Evolutionary conservation across 2,113 vertebrate species (phyloP).

Genomic region (Otocyon megalotis): DNA sequence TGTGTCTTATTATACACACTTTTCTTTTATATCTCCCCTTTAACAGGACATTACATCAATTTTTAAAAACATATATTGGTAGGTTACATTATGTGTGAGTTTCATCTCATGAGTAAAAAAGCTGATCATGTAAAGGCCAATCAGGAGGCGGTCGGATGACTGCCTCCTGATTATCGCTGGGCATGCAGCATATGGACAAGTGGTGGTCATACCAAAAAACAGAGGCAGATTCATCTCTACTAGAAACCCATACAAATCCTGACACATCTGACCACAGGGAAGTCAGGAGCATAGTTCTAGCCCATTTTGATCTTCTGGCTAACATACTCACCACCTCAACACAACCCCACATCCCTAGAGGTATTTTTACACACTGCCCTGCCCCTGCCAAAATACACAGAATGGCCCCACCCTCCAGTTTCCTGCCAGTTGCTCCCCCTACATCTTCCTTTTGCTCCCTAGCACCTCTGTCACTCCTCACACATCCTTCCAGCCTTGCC

Average conservation of each 20-base stretch:
- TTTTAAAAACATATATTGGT: not conserved
- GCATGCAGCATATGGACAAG: not conserved
- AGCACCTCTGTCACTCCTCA: not conserved
- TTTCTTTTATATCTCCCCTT: not conserved
- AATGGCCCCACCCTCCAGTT: not conserved
- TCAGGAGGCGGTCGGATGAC: not conserved
- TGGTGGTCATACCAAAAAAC: not conserved
- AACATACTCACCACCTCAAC: not conserved
- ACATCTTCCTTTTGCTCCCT: not conserved
- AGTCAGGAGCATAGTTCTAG: not conserved
- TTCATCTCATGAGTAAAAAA: constrained; percentile 22
- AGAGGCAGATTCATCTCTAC: not conserved
- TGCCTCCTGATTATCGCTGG: not conserved
- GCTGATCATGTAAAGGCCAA: not conserved
- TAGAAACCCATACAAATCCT: not conserved
- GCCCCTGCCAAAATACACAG: not conserved
- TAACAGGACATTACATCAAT: not conserved
- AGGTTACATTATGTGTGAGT: not conserved
- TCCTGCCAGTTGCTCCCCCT: not conserved
- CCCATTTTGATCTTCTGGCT: not conserved
- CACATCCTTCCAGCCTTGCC: not conserved
- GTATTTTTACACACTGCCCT: not conserved
- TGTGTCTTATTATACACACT: not conserved
- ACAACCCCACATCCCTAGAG: not conserved
- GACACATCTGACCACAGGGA: not conserved